These are phyloP conservation scores for human DNA, from an alignment of 2,113 vertebrate species.

Conservation along the genomic window GRCh38 chr2:135540001-135540500, in stretches of 20 bases:
- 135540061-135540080: not conserved
- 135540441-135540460: too few relatives aligned
- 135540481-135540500: too few relatives aligned
- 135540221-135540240: not conserved
- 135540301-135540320: not conserved
- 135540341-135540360: not conserved
- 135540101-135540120: not conserved
- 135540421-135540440: not conserved
- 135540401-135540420: not conserved
- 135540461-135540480: too few relatives aligned
- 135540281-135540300: not conserved
- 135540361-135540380: too few relatives aligned
- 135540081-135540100: not conserved
- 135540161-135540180: not conserved
- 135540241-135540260: not conserved
- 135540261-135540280: not conserved
- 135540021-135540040: not conserved
- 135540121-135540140: not conserved
- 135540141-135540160: not conserved
- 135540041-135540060: not conserved
- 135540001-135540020: not conserved
- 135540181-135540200: not conserved
- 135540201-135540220: not conserved
- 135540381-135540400: not conserved
- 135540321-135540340: not conserved